Conservation (phyloP, 2,113 vertebrate species). For the Stigmatopora argus region DNA sequence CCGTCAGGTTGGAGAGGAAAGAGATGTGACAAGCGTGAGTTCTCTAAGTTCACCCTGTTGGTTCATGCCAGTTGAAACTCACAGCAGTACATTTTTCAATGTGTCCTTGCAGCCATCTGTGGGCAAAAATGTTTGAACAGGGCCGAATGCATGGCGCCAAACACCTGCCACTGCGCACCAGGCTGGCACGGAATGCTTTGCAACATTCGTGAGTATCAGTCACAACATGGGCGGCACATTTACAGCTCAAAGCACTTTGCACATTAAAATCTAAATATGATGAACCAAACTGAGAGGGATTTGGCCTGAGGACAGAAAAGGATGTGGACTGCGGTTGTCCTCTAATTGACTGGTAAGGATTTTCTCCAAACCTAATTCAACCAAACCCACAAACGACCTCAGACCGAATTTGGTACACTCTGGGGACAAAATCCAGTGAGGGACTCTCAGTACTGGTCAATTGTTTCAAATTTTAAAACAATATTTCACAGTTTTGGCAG, state of each 20-base stretch:
- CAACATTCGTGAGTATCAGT: constrained; percentile 71
- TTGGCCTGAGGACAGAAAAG: no score
- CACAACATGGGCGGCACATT: not conserved
- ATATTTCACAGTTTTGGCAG: no score
- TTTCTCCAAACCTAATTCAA: no score
- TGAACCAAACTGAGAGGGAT: no score
- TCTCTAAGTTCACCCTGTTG: not conserved
- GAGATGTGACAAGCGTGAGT: constrained; percentile 52
- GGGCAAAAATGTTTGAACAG: constrained; percentile 70
- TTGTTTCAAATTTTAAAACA: no score
- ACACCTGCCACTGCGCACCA: constrained; percentile 53
- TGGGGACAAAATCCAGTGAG: no score
- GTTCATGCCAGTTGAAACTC: not conserved
- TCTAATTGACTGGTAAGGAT: no score
- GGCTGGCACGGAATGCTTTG: constrained; percentile 69
- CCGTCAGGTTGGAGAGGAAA: constrained; percentile 68
- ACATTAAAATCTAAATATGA: not conserved
- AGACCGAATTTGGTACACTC: no score
- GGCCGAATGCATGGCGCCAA: constrained; percentile 66
- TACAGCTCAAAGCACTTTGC: not conserved
- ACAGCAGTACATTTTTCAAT: not conserved
- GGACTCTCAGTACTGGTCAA: no score
- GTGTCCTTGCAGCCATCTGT: constrained; percentile 61
- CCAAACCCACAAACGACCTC: no score
- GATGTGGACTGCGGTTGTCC: no score